A percentile compares a stretch with the other conserved stretches of the same genome.
Conservation (phyloP, 2,888 invertebrate genomes). For the Leptothorax acervorum region DNA sequence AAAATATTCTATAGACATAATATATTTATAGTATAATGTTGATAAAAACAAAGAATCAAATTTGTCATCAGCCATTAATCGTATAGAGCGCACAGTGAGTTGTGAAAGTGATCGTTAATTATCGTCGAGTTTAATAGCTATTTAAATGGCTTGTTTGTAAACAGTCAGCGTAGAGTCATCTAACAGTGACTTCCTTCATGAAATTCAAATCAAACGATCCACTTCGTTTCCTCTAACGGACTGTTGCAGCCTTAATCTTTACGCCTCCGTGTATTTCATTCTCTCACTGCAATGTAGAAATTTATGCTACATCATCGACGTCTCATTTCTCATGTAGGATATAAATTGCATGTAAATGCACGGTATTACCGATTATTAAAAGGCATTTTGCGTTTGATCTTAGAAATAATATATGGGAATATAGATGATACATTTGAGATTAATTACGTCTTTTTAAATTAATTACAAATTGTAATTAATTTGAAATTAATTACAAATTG, state of each 20-base stretch:
- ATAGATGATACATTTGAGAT: not conserved
- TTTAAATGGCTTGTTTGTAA: constrained; percentile 60
- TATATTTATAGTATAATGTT: not conserved
- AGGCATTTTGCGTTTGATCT: not conserved
- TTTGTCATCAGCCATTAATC: not conserved
- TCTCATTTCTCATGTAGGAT: constrained; percentile 11
- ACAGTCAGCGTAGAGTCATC: constrained; percentile 48
- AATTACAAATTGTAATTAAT: not conserved
- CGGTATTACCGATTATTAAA: not conserved
- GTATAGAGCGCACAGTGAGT: not conserved
- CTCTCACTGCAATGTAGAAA: not conserved
- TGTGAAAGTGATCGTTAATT: constrained; percentile 60
- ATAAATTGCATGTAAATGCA: not conserved
- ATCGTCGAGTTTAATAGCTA: constrained; percentile 31
- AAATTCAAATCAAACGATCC: constrained; percentile 64
- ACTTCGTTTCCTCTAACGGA: constrained; percentile 70
- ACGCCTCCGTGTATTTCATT: constrained; percentile 18
- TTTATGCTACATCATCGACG: constrained; percentile 15
- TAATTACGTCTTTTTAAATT: not conserved
- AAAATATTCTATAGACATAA: not conserved
- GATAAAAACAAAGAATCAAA: not conserved
- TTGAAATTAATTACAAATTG: not conserved
- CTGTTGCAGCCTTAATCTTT: constrained; percentile 30
- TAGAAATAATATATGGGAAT: not conserved
- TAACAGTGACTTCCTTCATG: constrained; percentile 53